Conservation (phyloP, 2,888 invertebrate genomes). For the Athrips mouffetella region DNA sequence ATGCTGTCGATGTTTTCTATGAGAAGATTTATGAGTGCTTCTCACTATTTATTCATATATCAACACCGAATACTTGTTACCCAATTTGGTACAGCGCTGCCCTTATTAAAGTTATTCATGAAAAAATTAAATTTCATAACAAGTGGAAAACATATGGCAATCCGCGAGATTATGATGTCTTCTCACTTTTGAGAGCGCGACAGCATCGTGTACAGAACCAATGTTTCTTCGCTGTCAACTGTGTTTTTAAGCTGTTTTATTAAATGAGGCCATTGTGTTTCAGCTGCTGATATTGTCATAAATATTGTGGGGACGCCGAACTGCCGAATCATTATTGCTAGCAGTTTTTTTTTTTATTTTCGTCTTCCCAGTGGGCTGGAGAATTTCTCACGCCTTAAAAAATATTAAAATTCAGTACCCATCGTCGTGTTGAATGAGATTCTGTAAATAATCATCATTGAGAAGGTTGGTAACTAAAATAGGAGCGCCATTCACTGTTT, state of each 20-base stretch:
- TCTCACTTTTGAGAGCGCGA: no score
- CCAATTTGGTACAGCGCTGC: no score
- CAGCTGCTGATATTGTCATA: conserved; percentile 15
- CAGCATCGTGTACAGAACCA: no score
- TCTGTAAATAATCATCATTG: conserved; percentile 21
- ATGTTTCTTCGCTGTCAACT: conserved; percentile 24
- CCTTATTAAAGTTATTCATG: no score
- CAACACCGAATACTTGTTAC: no score
- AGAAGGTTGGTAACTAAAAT: conserved; percentile 21
- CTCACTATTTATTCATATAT: no score
- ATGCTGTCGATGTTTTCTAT: no score
- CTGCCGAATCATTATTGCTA: conserved; percentile 17
- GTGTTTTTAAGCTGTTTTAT: conserved; percentile 20
- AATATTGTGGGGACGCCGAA: conserved; percentile 19
- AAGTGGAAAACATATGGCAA: no score
- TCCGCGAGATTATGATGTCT: no score
- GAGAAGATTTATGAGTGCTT: no score
- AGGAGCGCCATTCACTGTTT: conserved; percentile 21
- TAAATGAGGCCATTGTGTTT: conserved; percentile 20
- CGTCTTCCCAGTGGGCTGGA: conserved; percentile 29
- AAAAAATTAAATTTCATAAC: no score
- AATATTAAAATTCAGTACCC: conserved; percentile 20
- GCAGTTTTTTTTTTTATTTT: conserved; percentile 28
- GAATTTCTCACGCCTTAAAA: conserved; percentile 25
- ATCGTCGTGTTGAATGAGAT: conserved; percentile 22